These are phyloP conservation scores for Tetramorium bicarinatum DNA, from an alignment of 2,888 invertebrate genomes.

Conservation along the genomic window DNA sequence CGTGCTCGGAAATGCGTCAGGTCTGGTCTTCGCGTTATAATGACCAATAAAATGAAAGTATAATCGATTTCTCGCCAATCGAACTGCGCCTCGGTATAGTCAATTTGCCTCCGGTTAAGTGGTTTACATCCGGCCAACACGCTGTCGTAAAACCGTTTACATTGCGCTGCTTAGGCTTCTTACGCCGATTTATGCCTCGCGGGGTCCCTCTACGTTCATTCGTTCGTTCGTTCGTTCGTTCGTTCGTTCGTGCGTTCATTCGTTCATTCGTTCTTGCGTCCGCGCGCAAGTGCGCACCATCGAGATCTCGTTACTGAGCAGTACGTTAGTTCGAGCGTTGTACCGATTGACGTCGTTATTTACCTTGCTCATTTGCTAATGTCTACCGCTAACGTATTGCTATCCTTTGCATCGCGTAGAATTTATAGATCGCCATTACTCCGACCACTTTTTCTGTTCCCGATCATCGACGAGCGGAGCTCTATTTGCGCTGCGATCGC, in stretches of 20 bases:
- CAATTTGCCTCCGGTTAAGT: conserved; percentile 81
- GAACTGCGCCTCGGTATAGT: conserved; percentile 75
- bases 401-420: conserved; percentile 31
- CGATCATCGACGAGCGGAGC: conserved; percentile 15
- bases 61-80: conserved; percentile 83
- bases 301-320: conserved; percentile 47
- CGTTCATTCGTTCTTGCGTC: conserved; percentile 29
- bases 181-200: conserved; percentile 66
- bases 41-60: conserved; percentile 81
- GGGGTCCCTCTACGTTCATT: neutral
- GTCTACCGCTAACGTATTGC: conserved; percentile 49
- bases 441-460: conserved; percentile 12
- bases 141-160: conserved; percentile 78
- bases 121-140: conserved; percentile 78
- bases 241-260: conserved; percentile 20
- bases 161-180: conserved; percentile 72
- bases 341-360: conserved; percentile 52
- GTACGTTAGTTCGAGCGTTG: conserved; percentile 28
- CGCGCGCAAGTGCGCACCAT: conserved; percentile 31
- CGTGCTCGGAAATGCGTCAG: conserved; percentile 71
- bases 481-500: conserved; percentile 22
- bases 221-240: conserved; percentile 40
- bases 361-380: conserved; percentile 53
- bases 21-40: conserved; percentile 79
- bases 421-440: conserved; percentile 49